Evolutionary conservation across 2,888 invertebrate genomes (phyloP).

Genomic region (Cheilosia impressa): DNA sequence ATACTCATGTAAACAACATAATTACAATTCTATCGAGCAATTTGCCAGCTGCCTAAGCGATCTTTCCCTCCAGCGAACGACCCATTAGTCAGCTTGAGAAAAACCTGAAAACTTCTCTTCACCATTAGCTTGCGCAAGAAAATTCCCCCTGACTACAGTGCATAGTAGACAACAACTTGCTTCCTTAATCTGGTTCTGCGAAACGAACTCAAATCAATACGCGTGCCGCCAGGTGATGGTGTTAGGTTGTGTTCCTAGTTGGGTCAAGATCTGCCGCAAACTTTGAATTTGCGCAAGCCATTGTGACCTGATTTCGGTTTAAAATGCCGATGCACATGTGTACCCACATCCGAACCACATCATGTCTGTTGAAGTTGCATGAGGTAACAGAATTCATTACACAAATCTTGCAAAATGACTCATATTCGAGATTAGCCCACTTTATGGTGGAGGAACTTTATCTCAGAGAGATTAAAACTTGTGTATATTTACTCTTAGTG

Average conservation of each 20-base stretch:
- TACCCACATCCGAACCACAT: slow-evolving; percentile 16
- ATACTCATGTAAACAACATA: slow-evolving; percentile 31
- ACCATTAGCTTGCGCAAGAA: not conserved
- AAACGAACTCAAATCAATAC: slow-evolving; percentile 19
- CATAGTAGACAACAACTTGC: not conserved
- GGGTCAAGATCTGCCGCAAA: slow-evolving; percentile 52
- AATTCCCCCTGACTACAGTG: not conserved
- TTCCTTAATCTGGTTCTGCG: slow-evolving; percentile 11
- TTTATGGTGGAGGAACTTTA: slow-evolving; percentile 51
- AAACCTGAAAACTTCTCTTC: slow-evolving; percentile 24
- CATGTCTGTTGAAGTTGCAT: slow-evolving; percentile 24
- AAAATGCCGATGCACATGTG: not conserved
- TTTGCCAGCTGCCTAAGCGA: slow-evolving; percentile 10
- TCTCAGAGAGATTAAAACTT: slow-evolving; percentile 18
- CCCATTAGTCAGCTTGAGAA: slow-evolving; percentile 23
- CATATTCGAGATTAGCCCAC: slow-evolving; percentile 65
- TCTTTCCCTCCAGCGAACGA: slow-evolving; percentile 9
- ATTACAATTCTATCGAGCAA: slow-evolving; percentile 29
- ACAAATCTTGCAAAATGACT: slow-evolving; percentile 48
- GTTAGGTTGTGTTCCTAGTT: slow-evolving; percentile 1
- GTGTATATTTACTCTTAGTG: slow-evolving; percentile 30
- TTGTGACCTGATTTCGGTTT: slow-evolving; percentile 40
- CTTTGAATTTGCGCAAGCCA: slow-evolving; percentile 41
- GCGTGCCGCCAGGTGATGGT: slow-evolving; percentile 15
- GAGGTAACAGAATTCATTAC: slow-evolving; percentile 16